Conservation (phyloP, 2,113 vertebrate genomes). For the Triplophysa rosa region DNA sequence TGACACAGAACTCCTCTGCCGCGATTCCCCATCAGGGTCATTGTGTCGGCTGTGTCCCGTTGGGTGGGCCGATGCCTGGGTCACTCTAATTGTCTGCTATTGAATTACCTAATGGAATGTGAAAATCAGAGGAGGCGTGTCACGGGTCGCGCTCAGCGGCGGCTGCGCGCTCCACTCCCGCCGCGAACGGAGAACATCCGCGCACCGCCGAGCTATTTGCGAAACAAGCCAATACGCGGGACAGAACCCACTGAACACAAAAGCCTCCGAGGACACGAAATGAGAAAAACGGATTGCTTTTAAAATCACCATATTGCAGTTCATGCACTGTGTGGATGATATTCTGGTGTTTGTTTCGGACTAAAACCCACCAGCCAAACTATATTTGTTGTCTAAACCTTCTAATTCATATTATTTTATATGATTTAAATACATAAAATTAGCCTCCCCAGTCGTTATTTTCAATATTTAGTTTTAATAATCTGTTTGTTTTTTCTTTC, state of each 20-base stretch:
- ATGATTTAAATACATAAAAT: neutral
- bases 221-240: neutral
- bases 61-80: slow-evolving; percentile 36
- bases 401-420: neutral
- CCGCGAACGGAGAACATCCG: neutral
- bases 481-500: neutral
- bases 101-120: slow-evolving; percentile 50
- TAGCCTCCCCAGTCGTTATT: no score
- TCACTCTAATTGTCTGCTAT: slow-evolving; percentile 52
- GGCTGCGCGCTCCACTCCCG: slow-evolving; percentile 13
- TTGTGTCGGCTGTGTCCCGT: slow-evolving; percentile 29
- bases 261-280: neutral
- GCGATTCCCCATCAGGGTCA: slow-evolving; percentile 4
- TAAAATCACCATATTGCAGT: neutral
- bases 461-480: no score
- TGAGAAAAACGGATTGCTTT: neutral
- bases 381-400: no score
- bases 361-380: neutral
- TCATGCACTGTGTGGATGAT: neutral
- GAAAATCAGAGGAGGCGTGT: slow-evolving; percentile 43
- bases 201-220: neutral
- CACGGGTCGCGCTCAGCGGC: slow-evolving; percentile 13
- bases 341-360: neutral
- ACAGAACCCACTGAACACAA: neutral
- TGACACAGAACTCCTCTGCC: neutral